Evolutionary conservation across 1,140 invertebrate species (phyloP), one percentile per base, ranked within the genome.

Genomic region (Aphelinus certus): DNA sequence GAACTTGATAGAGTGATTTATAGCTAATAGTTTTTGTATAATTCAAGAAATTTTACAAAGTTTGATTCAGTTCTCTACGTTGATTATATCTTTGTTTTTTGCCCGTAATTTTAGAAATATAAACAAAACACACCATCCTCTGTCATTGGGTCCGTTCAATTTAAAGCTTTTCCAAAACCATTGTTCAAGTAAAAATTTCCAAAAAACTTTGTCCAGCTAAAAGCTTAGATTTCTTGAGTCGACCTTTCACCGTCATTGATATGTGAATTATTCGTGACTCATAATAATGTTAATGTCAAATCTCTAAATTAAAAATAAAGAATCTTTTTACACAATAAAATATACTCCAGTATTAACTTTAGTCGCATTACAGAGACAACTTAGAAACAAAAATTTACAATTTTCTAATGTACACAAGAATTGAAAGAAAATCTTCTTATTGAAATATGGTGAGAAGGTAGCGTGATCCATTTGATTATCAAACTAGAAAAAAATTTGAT

Each of bases 241-340:
- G 10, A 64, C 66, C 47, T 65, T 26, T 79, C 76, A 76, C 71
- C 68, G 76, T 79, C 79, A 77, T 76, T 82, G 82, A 83, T 83
- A 83, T 83, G 82, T 83, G 71, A 80, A 81, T 72, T 76, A 77
- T 80, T 76, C 64, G 78, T 79, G 77, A 79, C 77, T 78, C 71
- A 79, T 55, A 26, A 26, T 26, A 26, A 26, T 26, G 26, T 26
- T 26, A 26, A 26, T 26, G 26, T 26, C 53, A 48, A 48, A n/a
- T n/a, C 42, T 47, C 26, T 4, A 58, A 69, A 69, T 9, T 2
- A 45, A 47, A 26, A 60, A 60, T 45, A 70, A 51, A 57, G 46
- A 26, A 60, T 60, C 43, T 42, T 42, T 66, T 60, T 66, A 56
- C 46, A 71, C 48, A 62, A 62, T 62, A 62, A 61, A 71, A 63